Evolutionary conservation across 2,797 vertebrate genomes (phyloP), one percentile per base, ranked within the genome.

Genomic region (Enteromius unitaeniatus): DNA sequence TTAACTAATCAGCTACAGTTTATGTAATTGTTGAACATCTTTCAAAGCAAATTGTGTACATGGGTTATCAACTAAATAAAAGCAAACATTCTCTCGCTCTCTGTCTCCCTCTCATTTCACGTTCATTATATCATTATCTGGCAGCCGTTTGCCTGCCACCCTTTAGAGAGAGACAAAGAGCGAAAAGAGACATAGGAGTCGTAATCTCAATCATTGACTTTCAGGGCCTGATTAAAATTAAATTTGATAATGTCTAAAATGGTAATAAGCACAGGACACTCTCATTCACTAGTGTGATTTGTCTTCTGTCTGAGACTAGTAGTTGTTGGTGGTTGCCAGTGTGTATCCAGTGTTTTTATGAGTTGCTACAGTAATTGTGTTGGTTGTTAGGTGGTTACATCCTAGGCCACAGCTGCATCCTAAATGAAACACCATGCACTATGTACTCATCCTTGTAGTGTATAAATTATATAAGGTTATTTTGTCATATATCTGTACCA

Each of bases 101-200:
- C 86, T 91, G 76, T 74, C 45, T 88, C 70, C 82, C 82, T 88
- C 77, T 87, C 87, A 88, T 88, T 82, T 87, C 78, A 91, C 82
- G 87, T 85, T 92, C 90, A 92, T 93, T 87, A 90, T 86, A 89
- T 93, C 87, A 89, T 91, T 89, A 89, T 91, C 88, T 72, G 88
- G 86, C 88, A 91, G 77, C 81, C 69, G 81, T 85, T 86, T 81
- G 75, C 78, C 77, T 86, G 86, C 77, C 79, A 84, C 72, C 67
- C 68, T 81, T 74, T 73, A 67, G 45, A 81, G 60, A 26, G 15
- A 81, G 45, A 81, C 51, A 81, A 60, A 77, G 77, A 77, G 55
- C 9, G 34, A 42, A 84, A 23, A 49, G 15, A 58, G 23, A 55
- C 47, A 49, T 79, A 82, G 60, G 65, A 67, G 69, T 67, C 60